These are phyloP conservation scores for Hoplodrina ambigua DNA, from an alignment of 2,888 invertebrate species.

Conservation along the genomic window DNA sequence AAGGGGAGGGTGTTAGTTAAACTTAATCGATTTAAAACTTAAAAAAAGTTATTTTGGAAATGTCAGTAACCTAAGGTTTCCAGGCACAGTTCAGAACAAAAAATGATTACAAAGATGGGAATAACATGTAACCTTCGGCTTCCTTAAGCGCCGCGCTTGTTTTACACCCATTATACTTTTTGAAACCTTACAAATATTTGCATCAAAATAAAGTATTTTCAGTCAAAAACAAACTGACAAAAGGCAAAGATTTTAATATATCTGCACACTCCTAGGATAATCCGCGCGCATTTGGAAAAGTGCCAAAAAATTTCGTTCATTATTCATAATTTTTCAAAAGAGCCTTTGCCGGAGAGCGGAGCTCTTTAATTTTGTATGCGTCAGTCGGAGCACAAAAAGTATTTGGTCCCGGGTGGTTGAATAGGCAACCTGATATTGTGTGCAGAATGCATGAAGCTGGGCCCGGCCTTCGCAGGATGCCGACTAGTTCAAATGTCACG, in stretches of 20 bases:
- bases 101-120: no score
- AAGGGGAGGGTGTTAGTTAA: no score
- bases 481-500: constrained; percentile 74
- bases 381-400: constrained; percentile 39
- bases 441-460: constrained; percentile 65
- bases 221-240: constrained; percentile 13
- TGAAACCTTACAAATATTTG: neutral
- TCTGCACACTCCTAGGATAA: constrained; percentile 38
- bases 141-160: no score
- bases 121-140: no score
- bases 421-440: constrained; percentile 54
- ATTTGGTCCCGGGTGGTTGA: constrained; percentile 39
- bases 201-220: neutral
- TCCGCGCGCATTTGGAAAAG: constrained; percentile 34
- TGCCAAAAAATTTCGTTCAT: constrained; percentile 49
- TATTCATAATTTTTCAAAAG: constrained; percentile 50
- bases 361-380: constrained; percentile 53
- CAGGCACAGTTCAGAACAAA: no score
- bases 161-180: neutral
- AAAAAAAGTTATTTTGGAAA: no score
- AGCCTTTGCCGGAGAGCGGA: constrained; percentile 30
- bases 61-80: no score
- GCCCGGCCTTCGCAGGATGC: constrained; percentile 67
- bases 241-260: constrained; percentile 38
- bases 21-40: no score